A percentile compares a stretch with the other conserved stretches of the same genome.
Conservation (phyloP, 2,888 invertebrate species). For the Chymomyza fuscimana region DNA sequence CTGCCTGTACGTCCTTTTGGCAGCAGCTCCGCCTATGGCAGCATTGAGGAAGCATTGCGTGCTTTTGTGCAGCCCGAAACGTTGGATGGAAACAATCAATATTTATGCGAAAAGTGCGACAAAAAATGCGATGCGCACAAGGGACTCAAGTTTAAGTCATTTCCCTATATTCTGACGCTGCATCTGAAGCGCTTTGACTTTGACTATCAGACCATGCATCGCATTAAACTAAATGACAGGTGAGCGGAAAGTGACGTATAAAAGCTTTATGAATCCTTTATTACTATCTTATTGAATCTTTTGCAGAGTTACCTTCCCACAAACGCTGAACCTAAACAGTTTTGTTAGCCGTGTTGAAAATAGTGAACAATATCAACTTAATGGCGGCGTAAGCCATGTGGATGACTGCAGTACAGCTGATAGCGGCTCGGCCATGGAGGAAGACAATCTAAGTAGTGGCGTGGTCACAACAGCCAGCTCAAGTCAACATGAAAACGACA, state of each 20-base stretch:
- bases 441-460: constrained; percentile 82
- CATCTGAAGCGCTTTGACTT: constrained; percentile 95
- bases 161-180: constrained; percentile 92
- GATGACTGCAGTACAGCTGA: constrained; percentile 86
- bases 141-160: constrained; percentile 91
- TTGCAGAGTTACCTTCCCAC: constrained; percentile 89
- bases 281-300: constrained; percentile 18
- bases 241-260: constrained; percentile 76
- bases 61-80: constrained; percentile 93
- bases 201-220: constrained; percentile 90
- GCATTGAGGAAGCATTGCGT: constrained; percentile 90
- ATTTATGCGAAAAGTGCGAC: constrained; percentile 91
- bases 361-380: constrained; percentile 55
- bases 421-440: constrained; percentile 85
- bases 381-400: constrained; percentile 77
- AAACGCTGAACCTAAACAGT: constrained; percentile 88
- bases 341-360: constrained; percentile 81
- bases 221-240: constrained; percentile 93
- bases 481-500: constrained; percentile 78
- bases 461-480: constrained; percentile 78
- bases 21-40: constrained; percentile 86
- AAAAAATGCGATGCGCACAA: constrained; percentile 94
- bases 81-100: constrained; percentile 91
- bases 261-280: constrained; percentile 2
- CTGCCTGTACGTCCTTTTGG: constrained; percentile 92